Evolutionary conservation across 2,888 invertebrate species (phyloP), one percentile per base, ranked within the genome.

Genomic region (Sarcophaga rosellei): DNA sequence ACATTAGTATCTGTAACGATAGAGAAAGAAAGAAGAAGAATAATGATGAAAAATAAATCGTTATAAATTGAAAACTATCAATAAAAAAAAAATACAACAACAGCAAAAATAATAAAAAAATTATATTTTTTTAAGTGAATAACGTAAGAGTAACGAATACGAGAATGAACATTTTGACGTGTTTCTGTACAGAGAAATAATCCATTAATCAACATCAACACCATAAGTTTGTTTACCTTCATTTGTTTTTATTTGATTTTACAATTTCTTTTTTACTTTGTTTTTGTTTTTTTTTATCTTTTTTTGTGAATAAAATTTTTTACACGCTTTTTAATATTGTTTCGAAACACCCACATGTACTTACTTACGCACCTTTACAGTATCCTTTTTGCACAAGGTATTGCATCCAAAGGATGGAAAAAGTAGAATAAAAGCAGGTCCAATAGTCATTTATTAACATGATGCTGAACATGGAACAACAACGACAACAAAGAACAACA

Each of bases 1-100:
- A 66, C 86, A 86, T 86, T 81, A 81, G 86, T 81, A 78, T 81
- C 86, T 86, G 86, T 8, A 86, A 84, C 10, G 45, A 86, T 47
- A 78, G n/a, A 78, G 62, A 62, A 47, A 72, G 59, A 0, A 59
- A 21, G 44, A 77, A 65, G 0, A 59, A 21, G 44, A 74, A 57
- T 20, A 17, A 68, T 57, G 63, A 63, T 15, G 11, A 68, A 44
- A 20, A 74, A 63, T 47, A 76, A 69, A 47, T 0, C 15, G 15
- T 47, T 47, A 47, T 47, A 47, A 47, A 77, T 47, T 45, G 78
- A 5, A 74, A 69, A 69, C 66, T 73, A 68, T 83, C 78, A 69
- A 69, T 73, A 68, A 80, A 81, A 59, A 45, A 15, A 20, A n/a
- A 25, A 25, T 2, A 35, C 35, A 35, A 6, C 35, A 25, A 25